These are phyloP conservation scores for Polyommatus icarus DNA, from an alignment of 2,888 invertebrate genomes.

Conservation along the genomic window DNA sequence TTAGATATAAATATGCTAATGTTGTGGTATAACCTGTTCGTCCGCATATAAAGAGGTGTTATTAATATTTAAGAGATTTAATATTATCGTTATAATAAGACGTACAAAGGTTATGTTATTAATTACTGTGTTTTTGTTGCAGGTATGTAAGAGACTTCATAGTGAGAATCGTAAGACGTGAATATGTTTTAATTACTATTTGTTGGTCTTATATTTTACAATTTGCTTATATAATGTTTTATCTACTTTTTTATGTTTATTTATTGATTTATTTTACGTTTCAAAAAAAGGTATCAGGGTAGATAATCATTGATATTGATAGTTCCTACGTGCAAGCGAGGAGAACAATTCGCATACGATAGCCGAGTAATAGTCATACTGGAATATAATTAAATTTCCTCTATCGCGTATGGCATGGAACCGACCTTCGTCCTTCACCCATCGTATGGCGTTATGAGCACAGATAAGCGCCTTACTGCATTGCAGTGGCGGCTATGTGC, in stretches of 20 bases:
- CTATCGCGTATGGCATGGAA: conserved; percentile 13
- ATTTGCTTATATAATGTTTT: neutral
- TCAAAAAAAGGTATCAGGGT: neutral
- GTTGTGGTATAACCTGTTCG: conserved; percentile 11
- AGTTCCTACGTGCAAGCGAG: neutral
- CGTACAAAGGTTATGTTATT: conserved; percentile 27
- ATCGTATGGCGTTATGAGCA: conserved; percentile 35
- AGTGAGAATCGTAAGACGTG: neutral
- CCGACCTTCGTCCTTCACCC: conserved; percentile 39
- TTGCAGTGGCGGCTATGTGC: conserved; percentile 42
- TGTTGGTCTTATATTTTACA: neutral
- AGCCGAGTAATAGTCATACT: neutral
- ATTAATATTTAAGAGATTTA: neutral
- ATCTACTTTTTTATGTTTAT: too few species aligned
- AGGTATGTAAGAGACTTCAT: conserved; percentile 32
- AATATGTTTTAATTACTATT: conserved; percentile 1
- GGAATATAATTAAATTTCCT: conserved; percentile 5
- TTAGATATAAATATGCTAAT: conserved; percentile 12
- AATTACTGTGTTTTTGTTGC: conserved; percentile 34
- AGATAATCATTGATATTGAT: neutral
- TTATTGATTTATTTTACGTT: neutral
- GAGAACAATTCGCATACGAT: neutral
- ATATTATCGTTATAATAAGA: conserved; percentile 17
- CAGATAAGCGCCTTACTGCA: conserved; percentile 42
- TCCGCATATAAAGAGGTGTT: conserved; percentile 13